Evolutionary conservation across 2,888 invertebrate species (phyloP).

Genomic region (Linnaemya vulpina): DNA sequence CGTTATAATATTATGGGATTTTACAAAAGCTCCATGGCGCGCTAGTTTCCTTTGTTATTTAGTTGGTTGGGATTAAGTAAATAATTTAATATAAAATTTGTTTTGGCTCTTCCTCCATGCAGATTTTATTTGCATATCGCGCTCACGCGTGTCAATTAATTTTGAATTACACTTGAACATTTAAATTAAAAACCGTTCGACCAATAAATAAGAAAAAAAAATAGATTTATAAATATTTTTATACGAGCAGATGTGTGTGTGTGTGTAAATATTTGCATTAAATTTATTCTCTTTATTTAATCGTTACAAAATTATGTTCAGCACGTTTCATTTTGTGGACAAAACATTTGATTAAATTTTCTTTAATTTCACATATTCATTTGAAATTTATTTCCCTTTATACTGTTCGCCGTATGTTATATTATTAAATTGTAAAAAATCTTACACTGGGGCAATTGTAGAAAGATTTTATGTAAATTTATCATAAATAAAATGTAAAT

Average conservation of each 20-base stretch:
- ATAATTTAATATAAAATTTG: no score
- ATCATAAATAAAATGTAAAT: no score
- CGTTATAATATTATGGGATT: no score
- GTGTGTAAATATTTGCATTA: slow-evolving; percentile 1
- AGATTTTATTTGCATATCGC: not conserved
- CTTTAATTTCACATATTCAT: slow-evolving; percentile 14
- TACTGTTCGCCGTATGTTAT: no score
- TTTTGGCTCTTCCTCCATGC: no score
- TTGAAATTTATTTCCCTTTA: not conserved
- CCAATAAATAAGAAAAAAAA: slow-evolving; percentile 19
- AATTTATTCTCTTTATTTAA: slow-evolving; percentile 29
- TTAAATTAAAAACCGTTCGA: slow-evolving; percentile 43
- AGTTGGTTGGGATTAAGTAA: no score
- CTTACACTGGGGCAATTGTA: no score
- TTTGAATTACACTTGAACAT: slow-evolving; percentile 56
- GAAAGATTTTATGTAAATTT: no score
- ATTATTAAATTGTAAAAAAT: no score
- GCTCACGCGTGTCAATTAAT: slow-evolving; percentile 53
- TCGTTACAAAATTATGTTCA: slow-evolving; percentile 18
- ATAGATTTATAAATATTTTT: not conserved
- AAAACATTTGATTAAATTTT: slow-evolving; percentile 29
- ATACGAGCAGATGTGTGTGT: no score
- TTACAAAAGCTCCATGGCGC: no score
- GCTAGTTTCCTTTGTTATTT: no score
- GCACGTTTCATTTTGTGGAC: slow-evolving; percentile 28